Evolutionary conservation across 1,140 invertebrate species (phyloP).

Genomic region (Amphibalanus amphitrite): DNA sequence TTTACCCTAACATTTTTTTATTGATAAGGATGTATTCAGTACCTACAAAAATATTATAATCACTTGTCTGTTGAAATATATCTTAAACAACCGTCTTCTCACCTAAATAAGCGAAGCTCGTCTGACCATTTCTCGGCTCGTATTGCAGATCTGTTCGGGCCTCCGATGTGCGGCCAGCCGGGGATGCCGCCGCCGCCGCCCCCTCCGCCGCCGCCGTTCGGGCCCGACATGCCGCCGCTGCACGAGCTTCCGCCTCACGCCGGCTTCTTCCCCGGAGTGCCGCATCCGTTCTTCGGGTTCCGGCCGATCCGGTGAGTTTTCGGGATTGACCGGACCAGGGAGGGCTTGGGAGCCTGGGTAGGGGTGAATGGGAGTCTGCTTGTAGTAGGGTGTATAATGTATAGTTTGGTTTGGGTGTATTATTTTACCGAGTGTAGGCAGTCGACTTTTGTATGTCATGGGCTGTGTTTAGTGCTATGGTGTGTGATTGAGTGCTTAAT

Average conservation of each 20-base stretch:
- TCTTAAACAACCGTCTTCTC: too few relatives aligned
- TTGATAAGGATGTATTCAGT: too few relatives aligned
- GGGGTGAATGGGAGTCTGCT: background rate
- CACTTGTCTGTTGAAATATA: too few relatives aligned
- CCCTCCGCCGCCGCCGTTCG: background rate
- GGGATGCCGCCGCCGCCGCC: too few relatives aligned
- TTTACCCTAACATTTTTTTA: too few relatives aligned
- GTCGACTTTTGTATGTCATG: background rate
- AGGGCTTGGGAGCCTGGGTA: background rate
- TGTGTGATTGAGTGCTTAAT: too few relatives aligned
- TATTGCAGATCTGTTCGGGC: background rate
- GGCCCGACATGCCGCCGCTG: background rate
- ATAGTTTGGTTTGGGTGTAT: background rate
- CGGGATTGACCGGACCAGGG: background rate
- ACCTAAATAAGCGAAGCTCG: too few relatives aligned
- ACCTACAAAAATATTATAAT: too few relatives aligned
- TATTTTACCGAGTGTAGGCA: background rate
- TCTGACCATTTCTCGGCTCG: too few relatives aligned
- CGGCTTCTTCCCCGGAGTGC: background rate
- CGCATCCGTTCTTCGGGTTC: slow-evolving; percentile 3
- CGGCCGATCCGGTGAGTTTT: background rate
- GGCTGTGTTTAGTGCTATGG: background rate
- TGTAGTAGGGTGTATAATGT: background rate
- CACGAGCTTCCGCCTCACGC: background rate
- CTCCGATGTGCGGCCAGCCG: background rate